These are phyloP conservation scores for Patella depressa DNA, from an alignment of 2,888 invertebrate species.

Conservation along the genomic window DNA sequence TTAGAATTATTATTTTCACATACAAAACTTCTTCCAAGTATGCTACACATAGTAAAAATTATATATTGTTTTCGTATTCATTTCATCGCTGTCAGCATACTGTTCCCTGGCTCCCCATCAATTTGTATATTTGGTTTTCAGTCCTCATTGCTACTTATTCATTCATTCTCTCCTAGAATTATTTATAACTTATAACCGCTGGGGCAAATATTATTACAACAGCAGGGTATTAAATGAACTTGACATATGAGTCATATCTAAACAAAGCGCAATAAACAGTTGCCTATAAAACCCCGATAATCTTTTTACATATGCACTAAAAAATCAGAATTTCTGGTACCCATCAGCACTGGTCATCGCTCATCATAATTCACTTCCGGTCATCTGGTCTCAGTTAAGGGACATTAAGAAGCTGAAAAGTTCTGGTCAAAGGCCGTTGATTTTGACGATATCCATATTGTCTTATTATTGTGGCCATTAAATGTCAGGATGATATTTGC, in stretches of 20 bases:
- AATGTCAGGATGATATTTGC: constrained; percentile 53
- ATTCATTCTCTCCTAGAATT: neutral
- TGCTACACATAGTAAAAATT: too few relatives aligned
- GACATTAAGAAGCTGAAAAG: constrained; percentile 12
- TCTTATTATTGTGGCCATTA: constrained; percentile 29
- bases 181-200: neutral
- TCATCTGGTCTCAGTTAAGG: constrained; percentile 15
- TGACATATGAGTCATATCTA: neutral
- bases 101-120: too few relatives aligned
- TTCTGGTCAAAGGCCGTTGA: constrained; percentile 8
- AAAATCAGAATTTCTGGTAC: neutral
- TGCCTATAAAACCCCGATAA: neutral
- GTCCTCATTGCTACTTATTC: neutral
- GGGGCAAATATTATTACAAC: neutral
- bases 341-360: neutral
- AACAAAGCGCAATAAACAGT: neutral
- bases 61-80: too few relatives aligned
- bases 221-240: neutral
- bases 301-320: neutral
- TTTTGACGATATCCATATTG: constrained; percentile 19
- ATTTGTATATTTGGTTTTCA: too few relatives aligned
- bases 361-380: neutral
- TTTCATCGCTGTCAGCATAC: too few relatives aligned
- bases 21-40: too few relatives aligned
- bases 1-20: too few relatives aligned